Percentiles rank a stretch among this genome's conserved stretches.
Evolutionary conservation across 2,797 vertebrate species (phyloP).

Genomic region (Pantherophis vulpinus): DNA sequence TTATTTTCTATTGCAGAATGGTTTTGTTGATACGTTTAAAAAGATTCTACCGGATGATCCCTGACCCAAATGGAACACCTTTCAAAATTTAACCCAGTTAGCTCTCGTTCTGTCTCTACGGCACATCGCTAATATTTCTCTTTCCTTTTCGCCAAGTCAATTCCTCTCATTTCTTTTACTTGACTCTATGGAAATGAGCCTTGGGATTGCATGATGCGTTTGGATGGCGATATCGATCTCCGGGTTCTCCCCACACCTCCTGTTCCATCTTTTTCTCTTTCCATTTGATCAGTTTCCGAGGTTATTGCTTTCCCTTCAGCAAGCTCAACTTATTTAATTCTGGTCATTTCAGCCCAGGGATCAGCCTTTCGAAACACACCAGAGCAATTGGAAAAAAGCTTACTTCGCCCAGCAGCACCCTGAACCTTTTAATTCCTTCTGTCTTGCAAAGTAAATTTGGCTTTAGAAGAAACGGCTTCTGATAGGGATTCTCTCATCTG

Average conservation of each 20-base stretch:
- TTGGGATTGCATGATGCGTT: neutral
- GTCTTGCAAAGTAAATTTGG: slow-evolving; percentile 9
- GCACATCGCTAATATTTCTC: neutral
- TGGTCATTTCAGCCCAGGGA: neutral
- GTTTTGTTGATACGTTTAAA: neutral
- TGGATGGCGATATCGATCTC: neutral
- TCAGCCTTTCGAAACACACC: neutral
- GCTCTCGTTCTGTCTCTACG: neutral
- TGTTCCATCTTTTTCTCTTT: neutral
- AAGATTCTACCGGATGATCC: neutral
- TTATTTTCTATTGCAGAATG: neutral
- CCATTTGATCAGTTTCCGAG: neutral
- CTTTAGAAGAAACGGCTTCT: neutral
- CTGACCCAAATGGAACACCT: neutral
- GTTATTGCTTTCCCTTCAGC: neutral
- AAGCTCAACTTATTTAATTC: neutral
- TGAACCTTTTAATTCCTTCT: neutral
- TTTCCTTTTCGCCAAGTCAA: neutral
- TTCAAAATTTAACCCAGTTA: neutral
- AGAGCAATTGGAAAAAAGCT: neutral
- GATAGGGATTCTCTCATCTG: neutral
- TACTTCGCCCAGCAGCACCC: neutral
- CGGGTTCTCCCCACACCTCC: neutral
- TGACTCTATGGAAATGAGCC: neutral
- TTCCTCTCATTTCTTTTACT: neutral